Evolutionary conservation across 2,888 invertebrate genomes (phyloP).

Genomic region (Merodon equestris): DNA sequence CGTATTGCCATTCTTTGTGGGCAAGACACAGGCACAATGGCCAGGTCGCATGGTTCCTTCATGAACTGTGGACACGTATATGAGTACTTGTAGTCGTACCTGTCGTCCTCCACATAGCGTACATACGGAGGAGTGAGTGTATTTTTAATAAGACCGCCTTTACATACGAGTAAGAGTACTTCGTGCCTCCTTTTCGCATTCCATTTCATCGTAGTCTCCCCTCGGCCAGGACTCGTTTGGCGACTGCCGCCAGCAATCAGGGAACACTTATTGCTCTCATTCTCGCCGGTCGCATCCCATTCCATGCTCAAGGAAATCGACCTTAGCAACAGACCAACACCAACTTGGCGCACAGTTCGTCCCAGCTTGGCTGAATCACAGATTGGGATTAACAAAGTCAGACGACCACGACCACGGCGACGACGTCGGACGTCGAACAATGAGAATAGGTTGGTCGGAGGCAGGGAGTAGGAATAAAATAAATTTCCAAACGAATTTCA

Average conservation of each 20-base stretch:
- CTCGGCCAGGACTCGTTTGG: neutral
- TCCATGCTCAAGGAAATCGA: conserved; percentile 13
- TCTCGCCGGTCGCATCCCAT: conserved; percentile 21
- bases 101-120: conserved; percentile 50
- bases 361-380: too few relatives aligned
- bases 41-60: conserved; percentile 16
- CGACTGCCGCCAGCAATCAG: conserved; percentile 19
- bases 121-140: conserved; percentile 21
- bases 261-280: conserved; percentile 54
- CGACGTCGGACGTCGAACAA: neutral
- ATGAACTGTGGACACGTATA: conserved; percentile 56
- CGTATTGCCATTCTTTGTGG: conserved; percentile 39
- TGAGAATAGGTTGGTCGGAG: neutral
- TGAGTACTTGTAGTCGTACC: conserved; percentile 17
- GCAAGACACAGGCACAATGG: neutral
- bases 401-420: neutral
- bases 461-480: conserved; percentile 4
- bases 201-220: conserved; percentile 11
- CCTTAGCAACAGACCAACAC: too few relatives aligned
- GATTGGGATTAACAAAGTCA: too few relatives aligned
- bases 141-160: conserved; percentile 58
- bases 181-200: conserved; percentile 46
- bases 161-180: conserved; percentile 4
- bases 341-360: too few relatives aligned
- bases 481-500: conserved; percentile 56